Conservation (phyloP, 2,113 vertebrate genomes). For the Strigops habroptila region DNA sequence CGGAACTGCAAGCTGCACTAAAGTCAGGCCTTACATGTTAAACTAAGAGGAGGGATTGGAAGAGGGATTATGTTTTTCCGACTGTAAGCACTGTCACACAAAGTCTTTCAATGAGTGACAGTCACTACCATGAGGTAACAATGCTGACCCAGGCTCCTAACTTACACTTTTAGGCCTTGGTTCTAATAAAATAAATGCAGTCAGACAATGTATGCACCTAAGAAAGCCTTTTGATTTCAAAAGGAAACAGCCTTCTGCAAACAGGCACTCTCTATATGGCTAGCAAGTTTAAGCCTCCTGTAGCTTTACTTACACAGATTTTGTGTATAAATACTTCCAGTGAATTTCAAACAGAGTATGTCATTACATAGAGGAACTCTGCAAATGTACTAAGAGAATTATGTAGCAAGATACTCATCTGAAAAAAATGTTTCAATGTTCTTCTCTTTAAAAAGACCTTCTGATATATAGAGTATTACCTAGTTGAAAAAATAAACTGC, state of each 20-base stretch:
- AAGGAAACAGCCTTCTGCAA: not conserved
- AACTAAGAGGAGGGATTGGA: not conserved
- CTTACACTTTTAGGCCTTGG: not conserved
- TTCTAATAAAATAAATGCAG: not conserved
- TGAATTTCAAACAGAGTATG: not conserved
- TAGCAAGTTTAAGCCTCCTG: not conserved
- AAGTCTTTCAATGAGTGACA: not conserved
- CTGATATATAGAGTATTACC: not conserved
- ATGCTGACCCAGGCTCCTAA: accelerated
- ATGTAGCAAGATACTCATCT: not conserved
- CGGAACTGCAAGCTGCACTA: not conserved
- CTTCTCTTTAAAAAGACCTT: not conserved
- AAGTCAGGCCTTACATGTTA: not conserved
- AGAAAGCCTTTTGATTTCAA: not conserved
- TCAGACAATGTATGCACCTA: not conserved
- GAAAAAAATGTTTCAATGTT: not conserved
- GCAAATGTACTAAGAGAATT: not conserved
- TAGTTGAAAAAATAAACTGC: not conserved
- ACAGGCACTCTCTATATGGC: not conserved
- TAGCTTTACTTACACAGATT: not conserved
- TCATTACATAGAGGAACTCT: not conserved
- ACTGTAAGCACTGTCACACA: not conserved
- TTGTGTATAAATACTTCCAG: not conserved
- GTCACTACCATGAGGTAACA: not conserved
- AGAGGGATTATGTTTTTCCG: not conserved